Base-by-base conservation (phyloP, 1,140 invertebrate genomes). In the Rhynchophorus ferrugineus region DNA sequence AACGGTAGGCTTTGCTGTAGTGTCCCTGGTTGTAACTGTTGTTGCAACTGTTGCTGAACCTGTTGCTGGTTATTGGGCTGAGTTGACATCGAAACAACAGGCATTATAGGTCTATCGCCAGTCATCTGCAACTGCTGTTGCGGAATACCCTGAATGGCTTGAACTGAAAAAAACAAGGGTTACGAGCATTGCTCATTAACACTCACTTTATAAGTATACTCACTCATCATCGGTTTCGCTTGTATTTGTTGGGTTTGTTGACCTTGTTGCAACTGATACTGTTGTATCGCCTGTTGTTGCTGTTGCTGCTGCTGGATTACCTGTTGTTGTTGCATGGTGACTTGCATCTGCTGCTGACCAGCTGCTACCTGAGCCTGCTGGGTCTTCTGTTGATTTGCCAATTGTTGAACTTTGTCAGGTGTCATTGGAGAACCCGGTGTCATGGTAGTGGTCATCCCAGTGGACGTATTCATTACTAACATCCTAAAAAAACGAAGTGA, bases 141-240 rank as follows among this genome's bases (percentile, higher is more conserved):
- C 41, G 74, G 74, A 9, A 76, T 61, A 7, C 61, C 59, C 50
- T 64, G 63, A 20, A 70, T 65, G 3, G 74, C 63, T 60, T 68
- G 66, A 62, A 69, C 66, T 53, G 44, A 57, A 43, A 19, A 16
- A 57, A 59, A 50, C 41, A 42, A 51, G 44, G 3, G n/a, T n/a
- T n/a, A n/a, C n/a, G n/a, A n/a, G n/a, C n/a, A n/a, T n/a, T n/a
- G n/a, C n/a, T n/a, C n/a, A n/a, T n/a, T n/a, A n/a, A n/a, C n/a
- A n/a, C n/a, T n/a, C n/a, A n/a, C n/a, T n/a, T n/a, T n/a, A n/a
- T n/a, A n/a, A n/a, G n/a, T n/a, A n/a, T n/a, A n/a, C 72, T 66
- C 67, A 77, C 75, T 71, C 74, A 77, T 78, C 50, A 77, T 68
- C 13, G 76, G 71, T 60, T 77, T 75, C 6, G 73, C 73, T 57